Conservation (phyloP, 2,888 invertebrate species). For the Alsophila aescularia region DNA sequence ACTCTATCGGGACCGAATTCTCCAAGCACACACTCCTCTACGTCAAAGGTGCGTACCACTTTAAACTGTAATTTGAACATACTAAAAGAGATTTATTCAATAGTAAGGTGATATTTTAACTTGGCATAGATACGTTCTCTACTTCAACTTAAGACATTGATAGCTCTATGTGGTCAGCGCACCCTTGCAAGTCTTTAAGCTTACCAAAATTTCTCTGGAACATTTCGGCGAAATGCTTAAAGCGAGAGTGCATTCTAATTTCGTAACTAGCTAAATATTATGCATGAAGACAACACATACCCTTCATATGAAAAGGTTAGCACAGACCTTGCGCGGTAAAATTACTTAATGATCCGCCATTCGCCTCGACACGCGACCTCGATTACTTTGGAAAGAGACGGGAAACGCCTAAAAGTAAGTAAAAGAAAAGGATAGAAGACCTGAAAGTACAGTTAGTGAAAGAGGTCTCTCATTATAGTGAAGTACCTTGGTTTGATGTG, state of each 20-base stretch:
- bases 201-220: not conserved
- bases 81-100: not conserved
- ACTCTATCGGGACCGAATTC: constrained; percentile 96
- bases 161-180: not conserved
- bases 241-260: not conserved
- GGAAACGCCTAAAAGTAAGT: not conserved
- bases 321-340: constrained; percentile 47
- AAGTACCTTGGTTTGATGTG: constrained; percentile 36
- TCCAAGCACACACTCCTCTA: constrained; percentile 95
- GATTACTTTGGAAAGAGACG: constrained; percentile 35
- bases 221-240: not conserved
- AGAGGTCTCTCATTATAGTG: constrained; percentile 33
- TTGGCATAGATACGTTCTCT: too few relatives aligned
- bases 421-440: constrained; percentile 11
- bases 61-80: not conserved
- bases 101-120: constrained; percentile 1
- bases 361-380: constrained; percentile 44
- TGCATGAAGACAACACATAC: constrained; percentile 24
- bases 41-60: constrained; percentile 90
- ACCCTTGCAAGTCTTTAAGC: not conserved
- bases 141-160: too few relatives aligned
- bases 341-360: constrained; percentile 56
- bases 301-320: constrained; percentile 34
- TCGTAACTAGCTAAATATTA: constrained; percentile 5
- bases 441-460: constrained; percentile 15